Evolutionary conservation across 1,140 invertebrate species (phyloP), one percentile per base, ranked within the genome.

Genomic region (Nephila pilipes): DNA sequence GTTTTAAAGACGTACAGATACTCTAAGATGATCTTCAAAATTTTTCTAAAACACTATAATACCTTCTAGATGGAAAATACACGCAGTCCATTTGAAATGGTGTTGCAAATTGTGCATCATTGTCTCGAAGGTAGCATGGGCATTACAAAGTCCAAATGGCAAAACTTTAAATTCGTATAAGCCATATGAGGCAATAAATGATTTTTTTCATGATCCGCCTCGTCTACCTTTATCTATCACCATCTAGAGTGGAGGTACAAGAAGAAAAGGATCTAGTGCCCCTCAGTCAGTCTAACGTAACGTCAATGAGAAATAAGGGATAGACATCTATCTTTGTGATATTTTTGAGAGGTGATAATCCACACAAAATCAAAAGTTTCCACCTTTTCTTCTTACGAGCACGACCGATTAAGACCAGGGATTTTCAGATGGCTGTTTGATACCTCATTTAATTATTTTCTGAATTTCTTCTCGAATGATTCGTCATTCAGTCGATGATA

Each of bases 301-400:
- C 22, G 22, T 83, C 80, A 55, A 83, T 55, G 20, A 46, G 5
- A 54, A 25, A 20, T n/a, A 83, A 12, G 94, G 96, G 96, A 94
- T 95, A 65, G 60, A 93, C 94, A 94, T 96, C 96, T 85, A 95
- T 94, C 0, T 94, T 0, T 95, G 96, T 1, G 88, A 94, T 90
- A 22, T 14, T 94, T 96, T 96, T 38, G 97, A 87, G 22, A 87
- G 55, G 32, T 96, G 57, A 94, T 95, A 96, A 94, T 96, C 96
- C 0, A 96, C 93, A 94, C 95, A 96, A 58, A 96, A 93, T 92
- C 95, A 94, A 54, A 94, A 75, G 65, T 94, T 91, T 69, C 95
- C 94, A 95, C 96, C 94, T 87, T 95, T 96, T 93, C 97, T 97
- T 81, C 93, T 93, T 2, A 95, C 95, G 36, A 96, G 93, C 0